These are phyloP conservation scores for Harpagifer antarcticus DNA, from an alignment of 2,797 vertebrate genomes.

Conservation along the genomic window DNA sequence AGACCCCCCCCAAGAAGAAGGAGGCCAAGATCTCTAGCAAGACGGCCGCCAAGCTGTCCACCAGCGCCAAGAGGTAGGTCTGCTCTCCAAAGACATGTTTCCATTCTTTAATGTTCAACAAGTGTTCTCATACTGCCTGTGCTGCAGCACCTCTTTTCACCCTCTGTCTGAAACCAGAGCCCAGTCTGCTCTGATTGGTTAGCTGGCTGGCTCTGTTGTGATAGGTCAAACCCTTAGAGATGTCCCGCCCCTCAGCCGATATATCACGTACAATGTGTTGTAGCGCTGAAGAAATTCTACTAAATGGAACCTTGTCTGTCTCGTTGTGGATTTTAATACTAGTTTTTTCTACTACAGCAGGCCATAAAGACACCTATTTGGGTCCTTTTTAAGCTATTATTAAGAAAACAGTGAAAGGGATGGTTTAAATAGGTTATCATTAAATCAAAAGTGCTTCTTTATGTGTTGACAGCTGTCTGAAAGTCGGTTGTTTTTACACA, in stretches of 20 bases:
- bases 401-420: background rate
- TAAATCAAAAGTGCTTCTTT: background rate
- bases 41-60: slow-evolving; percentile 95
- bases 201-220: no score
- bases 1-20: slow-evolving; percentile 94
- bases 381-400: background rate
- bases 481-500: background rate
- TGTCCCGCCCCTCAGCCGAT: no score
- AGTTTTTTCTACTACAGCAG: background rate
- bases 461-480: background rate
- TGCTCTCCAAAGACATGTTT: background rate
- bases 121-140: no score
- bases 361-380: background rate
- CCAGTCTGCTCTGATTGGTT: no score
- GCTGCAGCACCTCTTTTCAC: no score
- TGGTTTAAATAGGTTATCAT: background rate
- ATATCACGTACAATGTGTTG: no score
- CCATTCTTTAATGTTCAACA: no score
- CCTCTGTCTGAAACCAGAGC: no score
- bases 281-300: background rate
- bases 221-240: no score
- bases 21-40: slow-evolving; percentile 97
- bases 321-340: background rate
- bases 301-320: background rate
- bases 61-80: slow-evolving; percentile 94